These are phyloP conservation scores for Ostrea denselamellosa DNA, from an alignment of 1,140 invertebrate genomes.

Conservation along the genomic window DNA sequence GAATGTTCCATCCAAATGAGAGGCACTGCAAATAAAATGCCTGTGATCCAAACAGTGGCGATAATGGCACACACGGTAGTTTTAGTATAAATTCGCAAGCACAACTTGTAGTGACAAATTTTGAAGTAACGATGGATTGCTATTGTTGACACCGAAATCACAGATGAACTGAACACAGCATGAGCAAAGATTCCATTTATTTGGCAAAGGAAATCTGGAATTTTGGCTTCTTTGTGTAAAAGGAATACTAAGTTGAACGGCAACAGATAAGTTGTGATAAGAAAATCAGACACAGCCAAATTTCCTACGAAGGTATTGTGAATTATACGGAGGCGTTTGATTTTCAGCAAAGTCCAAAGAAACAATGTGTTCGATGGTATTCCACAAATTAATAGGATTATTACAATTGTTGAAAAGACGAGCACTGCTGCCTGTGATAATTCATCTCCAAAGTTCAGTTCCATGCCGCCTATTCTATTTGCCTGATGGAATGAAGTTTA, in stretches of 20 bases:
- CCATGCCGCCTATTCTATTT: not conserved
- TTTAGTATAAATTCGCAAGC: not conserved
- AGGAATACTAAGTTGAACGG: not conserved
- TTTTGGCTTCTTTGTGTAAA: not conserved
- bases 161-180: not conserved
- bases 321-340: not conserved
- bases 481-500: too few relatives aligned
- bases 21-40: not conserved
- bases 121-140: not conserved
- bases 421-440: not conserved
- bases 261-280: not conserved
- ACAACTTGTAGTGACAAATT: not conserved
- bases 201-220: not conserved
- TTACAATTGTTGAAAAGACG: not conserved
- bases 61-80: not conserved
- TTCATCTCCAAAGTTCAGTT: not conserved
- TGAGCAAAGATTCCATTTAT: not conserved
- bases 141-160: not conserved
- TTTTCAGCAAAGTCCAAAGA: slow-evolving; percentile 13
- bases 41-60: not conserved
- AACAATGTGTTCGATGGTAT: not conserved
- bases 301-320: not conserved
- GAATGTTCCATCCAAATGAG: not conserved
- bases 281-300: not conserved
- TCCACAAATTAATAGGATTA: not conserved